phyloP scores from a whole-genome alignment of 2,113 vertebrate genomes.

The Daubentonia madagascariensis region DNA sequence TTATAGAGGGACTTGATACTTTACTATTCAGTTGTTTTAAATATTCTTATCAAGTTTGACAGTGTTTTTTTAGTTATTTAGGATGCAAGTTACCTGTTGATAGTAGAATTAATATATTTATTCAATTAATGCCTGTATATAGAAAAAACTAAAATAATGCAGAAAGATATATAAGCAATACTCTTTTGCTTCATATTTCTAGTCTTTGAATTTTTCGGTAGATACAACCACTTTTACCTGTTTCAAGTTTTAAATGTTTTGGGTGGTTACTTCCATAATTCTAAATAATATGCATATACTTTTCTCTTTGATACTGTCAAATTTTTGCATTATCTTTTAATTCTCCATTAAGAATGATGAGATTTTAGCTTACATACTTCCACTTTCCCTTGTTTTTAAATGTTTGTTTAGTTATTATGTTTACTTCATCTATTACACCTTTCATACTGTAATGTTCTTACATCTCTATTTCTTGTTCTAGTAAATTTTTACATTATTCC shows the following conservation, averaged over 20 bases:
- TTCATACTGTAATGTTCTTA: not conserved
- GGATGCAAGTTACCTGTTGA: not conserved
- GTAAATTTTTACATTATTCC: not conserved
- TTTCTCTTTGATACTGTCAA: not conserved
- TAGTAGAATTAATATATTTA: conserved; percentile 4
- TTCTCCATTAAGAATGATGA: not conserved
- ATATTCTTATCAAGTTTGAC: not conserved
- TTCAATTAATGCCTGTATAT: not conserved
- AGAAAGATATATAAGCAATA: not conserved
- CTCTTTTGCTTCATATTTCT: not conserved
- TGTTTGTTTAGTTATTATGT: not conserved
- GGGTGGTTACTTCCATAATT: not conserved
- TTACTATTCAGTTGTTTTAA: not conserved
- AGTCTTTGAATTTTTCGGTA: not conserved
- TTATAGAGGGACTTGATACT: not conserved
- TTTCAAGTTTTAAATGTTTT: not conserved
- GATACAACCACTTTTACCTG: not conserved
- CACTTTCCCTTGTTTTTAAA: not conserved
- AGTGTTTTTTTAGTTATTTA: not conserved
- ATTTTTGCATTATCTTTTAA: not conserved
- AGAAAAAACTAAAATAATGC: not conserved
- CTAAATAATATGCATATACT: not conserved
- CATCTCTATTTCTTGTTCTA: not conserved
- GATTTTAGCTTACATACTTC: not conserved
- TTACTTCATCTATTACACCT: not conserved